These are phyloP conservation scores for Corythaeola cristata DNA, from an alignment of 2,113 vertebrate species.

Conservation along the genomic window DNA sequence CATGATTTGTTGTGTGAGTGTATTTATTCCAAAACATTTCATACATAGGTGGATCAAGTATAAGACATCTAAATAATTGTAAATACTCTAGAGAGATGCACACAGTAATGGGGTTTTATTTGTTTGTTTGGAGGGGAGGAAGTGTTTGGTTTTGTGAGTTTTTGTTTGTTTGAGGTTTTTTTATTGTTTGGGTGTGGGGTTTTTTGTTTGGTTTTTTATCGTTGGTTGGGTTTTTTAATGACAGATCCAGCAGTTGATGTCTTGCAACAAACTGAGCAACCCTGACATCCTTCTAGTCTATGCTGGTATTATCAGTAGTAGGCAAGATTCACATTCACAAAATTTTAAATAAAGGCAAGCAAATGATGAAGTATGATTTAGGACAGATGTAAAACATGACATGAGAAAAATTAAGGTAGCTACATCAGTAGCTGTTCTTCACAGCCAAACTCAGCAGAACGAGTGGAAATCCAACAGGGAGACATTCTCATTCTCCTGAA, in stretches of 20 bases:
- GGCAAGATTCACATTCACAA: background rate
- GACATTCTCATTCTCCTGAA: background rate
- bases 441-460: background rate
- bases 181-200: background rate
- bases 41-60: background rate
- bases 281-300: background rate
- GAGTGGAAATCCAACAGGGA: background rate
- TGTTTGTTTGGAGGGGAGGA: background rate
- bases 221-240: too few relatives aligned
- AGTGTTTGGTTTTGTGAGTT: background rate
- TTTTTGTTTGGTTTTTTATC: background rate
- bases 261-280: background rate
- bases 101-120: background rate
- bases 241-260: background rate
- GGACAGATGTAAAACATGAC: background rate
- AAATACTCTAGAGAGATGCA: background rate
- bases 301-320: background rate
- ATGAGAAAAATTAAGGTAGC: background rate
- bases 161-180: background rate
- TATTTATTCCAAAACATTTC: background rate
- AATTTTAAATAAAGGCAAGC: background rate
- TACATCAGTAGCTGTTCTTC: background rate
- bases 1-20: accelerated
- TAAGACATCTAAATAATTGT: background rate
- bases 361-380: background rate